Conservation (phyloP, 2,113 vertebrate species). For the Lasiurus cinereus region DNA sequence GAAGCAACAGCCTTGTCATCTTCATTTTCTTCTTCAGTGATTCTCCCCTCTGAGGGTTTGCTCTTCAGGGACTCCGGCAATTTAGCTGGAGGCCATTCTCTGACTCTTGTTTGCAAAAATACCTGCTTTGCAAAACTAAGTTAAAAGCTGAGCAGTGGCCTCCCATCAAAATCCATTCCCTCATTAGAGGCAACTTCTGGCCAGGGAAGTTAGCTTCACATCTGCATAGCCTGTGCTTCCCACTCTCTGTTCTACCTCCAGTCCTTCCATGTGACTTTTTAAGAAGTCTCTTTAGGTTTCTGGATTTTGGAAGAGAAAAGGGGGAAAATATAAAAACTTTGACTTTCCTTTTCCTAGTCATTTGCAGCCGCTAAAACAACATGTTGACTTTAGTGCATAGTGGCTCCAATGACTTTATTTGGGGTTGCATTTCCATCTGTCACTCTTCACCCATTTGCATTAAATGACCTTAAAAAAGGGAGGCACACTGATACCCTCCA, state of each 20-base stretch:
- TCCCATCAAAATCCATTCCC: constrained; percentile 70
- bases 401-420: constrained; percentile 80
- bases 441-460: constrained; percentile 80
- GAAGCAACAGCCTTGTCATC: constrained; percentile 91
- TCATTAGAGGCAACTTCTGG: constrained; percentile 52
- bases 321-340: neutral
- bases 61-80: constrained; percentile 88
- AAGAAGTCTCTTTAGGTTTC: constrained; percentile 71
- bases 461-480: constrained; percentile 30
- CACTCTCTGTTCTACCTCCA: neutral
- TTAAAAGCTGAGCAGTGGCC: constrained; percentile 86
- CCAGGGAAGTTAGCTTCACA: constrained; percentile 44
- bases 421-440: constrained; percentile 83
- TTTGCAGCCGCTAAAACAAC: constrained; percentile 79
- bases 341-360: constrained; percentile 63
- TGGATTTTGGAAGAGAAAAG: constrained; percentile 17
- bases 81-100: constrained; percentile 89
- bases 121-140: constrained; percentile 89
- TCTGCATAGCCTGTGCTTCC: neutral
- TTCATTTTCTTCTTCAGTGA: constrained; percentile 91
- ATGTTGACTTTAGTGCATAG: constrained; percentile 65
- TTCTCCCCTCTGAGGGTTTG: constrained; percentile 87
- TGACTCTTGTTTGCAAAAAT: constrained; percentile 88
- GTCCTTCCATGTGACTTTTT: constrained; percentile 62
- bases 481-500: neutral